Conservation (phyloP, 2,888 invertebrate genomes). For the Stenchaetothrips biformis region DNA sequence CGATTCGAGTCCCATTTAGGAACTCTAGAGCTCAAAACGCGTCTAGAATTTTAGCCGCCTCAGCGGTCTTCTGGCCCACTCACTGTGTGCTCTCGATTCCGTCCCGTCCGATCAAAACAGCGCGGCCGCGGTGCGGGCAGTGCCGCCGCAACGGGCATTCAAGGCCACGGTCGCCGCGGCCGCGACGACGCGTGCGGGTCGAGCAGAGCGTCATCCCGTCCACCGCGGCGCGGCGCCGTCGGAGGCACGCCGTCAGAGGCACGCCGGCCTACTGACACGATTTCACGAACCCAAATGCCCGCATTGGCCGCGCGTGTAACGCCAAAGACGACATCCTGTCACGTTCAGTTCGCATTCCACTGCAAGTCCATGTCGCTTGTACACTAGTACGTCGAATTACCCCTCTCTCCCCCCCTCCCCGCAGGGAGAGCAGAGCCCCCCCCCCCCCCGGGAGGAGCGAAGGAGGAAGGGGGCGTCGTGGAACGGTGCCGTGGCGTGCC, state of each 20-base stretch:
- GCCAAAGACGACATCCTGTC: too few species aligned
- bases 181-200: constrained; percentile 1
- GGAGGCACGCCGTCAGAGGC: background rate
- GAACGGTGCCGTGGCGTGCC: background rate
- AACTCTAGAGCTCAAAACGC: too few species aligned
- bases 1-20: too few species aligned
- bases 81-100: background rate
- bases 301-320: too few species aligned
- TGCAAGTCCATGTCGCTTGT: background rate
- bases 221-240: background rate
- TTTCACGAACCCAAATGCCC: background rate
- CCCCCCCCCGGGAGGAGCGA: background rate
- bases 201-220: background rate
- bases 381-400: constrained; percentile 8
- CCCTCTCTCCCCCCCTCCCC: background rate
- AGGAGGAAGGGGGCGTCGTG: constrained; percentile 4
- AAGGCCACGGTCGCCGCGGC: background rate
- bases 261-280: background rate
- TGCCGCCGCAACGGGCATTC: background rate
- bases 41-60: too few species aligned
- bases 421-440: background rate
- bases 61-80: too few species aligned
- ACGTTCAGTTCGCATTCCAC: too few species aligned
- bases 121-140: background rate
- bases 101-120: background rate